A percentile compares a stretch with the other conserved stretches of the same genome.
Evolutionary conservation across 2,888 invertebrate species (phyloP).

Genomic region (Watsonalla cultraria): DNA sequence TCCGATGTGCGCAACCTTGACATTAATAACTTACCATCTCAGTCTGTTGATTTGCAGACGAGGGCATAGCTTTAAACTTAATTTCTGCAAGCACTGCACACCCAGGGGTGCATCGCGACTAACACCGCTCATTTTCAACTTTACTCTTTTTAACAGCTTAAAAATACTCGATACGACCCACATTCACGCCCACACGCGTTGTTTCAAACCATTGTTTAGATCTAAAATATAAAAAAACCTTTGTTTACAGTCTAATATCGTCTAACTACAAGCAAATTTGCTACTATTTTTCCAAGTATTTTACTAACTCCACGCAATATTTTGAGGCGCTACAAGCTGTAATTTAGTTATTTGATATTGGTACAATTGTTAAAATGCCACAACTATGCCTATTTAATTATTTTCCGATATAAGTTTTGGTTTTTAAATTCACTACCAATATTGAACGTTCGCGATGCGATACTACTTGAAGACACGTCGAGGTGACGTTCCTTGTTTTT

Average conservation of each 20-base stretch:
- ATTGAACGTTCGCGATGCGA: no score
- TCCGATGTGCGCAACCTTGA: background rate
- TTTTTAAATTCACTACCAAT: no score
- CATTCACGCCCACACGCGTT: conserved; percentile 29
- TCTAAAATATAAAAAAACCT: conserved; percentile 26
- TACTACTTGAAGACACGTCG: no score
- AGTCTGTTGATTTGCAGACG: conserved; percentile 81
- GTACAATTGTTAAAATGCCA: no score
- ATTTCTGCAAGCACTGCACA: conserved; percentile 76
- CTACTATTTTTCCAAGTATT: conserved; percentile 4
- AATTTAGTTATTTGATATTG: background rate
- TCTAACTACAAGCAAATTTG: background rate
- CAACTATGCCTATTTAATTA: no score
- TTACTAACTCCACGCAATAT: background rate
- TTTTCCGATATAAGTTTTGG: no score
- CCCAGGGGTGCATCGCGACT: conserved; percentile 82
- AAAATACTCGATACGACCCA: conserved; percentile 23
- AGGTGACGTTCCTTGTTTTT: no score
- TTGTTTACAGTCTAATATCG: conserved; percentile 36
- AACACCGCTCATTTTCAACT: conserved; percentile 75
- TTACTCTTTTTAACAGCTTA: conserved; percentile 29
- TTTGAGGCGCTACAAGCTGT: background rate
- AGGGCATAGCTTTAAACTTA: conserved; percentile 77
- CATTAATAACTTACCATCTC: conserved; percentile 76
- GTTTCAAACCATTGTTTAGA: conserved; percentile 7